Conservation (phyloP, 2,888 invertebrate species). For the Trachelus tabidus region DNA sequence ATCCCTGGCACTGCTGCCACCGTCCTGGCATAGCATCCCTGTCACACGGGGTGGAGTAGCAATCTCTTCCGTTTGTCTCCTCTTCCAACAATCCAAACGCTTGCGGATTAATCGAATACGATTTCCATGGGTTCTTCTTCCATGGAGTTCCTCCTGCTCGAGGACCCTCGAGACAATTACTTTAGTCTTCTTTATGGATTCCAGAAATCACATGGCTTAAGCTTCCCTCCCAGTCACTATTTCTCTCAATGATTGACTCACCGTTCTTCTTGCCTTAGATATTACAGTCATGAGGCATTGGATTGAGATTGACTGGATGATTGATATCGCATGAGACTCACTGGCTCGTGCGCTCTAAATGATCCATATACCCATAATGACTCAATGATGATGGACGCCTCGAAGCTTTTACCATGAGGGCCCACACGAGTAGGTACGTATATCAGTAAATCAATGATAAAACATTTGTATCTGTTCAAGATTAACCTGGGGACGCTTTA, state of each 20-base stretch:
- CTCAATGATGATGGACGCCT: background rate
- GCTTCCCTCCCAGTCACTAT: background rate
- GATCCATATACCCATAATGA: background rate
- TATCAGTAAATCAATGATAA: background rate
- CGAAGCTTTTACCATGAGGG: background rate
- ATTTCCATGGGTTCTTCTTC: background rate
- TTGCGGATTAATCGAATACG: background rate
- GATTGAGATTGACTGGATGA: background rate
- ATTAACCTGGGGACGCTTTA: background rate
- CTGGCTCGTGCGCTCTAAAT: background rate
- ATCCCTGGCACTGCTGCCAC: background rate
- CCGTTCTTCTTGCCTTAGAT: background rate
- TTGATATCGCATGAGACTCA: background rate
- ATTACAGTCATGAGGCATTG: background rate
- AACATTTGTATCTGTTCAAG: background rate
- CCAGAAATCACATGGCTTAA: background rate
- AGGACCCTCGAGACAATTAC: background rate
- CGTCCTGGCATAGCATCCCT: background rate
- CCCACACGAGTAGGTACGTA: too few species aligned
- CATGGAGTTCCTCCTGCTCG: background rate
- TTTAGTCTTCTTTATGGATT: background rate
- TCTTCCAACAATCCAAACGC: background rate
- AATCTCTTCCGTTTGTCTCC: background rate
- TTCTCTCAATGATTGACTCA: background rate
- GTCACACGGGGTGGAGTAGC: background rate